Percentiles rank a stretch among this genome's conserved stretches.
Evolutionary conservation across 1,140 invertebrate species (phyloP).

Genomic region (Hycleus cichorii): DNA sequence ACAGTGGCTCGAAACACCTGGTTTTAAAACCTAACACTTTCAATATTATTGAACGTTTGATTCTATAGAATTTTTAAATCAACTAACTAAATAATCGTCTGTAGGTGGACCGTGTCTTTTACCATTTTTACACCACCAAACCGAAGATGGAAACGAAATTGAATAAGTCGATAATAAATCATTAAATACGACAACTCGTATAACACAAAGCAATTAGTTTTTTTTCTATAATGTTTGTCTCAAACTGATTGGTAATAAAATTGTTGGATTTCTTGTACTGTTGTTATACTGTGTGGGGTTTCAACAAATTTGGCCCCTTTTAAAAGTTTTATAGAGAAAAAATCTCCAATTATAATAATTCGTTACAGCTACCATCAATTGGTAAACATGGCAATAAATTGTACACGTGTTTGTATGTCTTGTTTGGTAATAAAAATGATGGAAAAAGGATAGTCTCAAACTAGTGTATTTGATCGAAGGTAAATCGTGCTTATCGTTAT

Average conservation of each 20-base stretch:
- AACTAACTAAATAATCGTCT: not conserved
- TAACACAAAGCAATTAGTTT: too few relatives aligned
- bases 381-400: not conserved
- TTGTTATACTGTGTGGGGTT: not conserved
- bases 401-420: not conserved
- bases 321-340: too few relatives aligned
- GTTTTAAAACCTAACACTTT: not conserved
- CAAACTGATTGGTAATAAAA: too few relatives aligned
- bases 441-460: too few relatives aligned
- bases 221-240: too few relatives aligned
- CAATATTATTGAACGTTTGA: too few relatives aligned
- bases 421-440: not conserved
- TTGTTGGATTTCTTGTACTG: not conserved
- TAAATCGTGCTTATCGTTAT: too few relatives aligned
- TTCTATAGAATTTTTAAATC: not conserved
- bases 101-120: not conserved
- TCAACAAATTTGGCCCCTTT: not conserved
- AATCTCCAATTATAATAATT: not conserved
- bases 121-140: not conserved
- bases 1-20: constrained; percentile 27
- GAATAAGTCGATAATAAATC: not conserved
- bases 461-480: too few relatives aligned
- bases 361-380: not conserved
- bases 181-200: not conserved
- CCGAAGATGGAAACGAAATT: not conserved